phyloP scores from a whole-genome alignment of 1,140 invertebrate species.

The Prorops nasuta region DNA sequence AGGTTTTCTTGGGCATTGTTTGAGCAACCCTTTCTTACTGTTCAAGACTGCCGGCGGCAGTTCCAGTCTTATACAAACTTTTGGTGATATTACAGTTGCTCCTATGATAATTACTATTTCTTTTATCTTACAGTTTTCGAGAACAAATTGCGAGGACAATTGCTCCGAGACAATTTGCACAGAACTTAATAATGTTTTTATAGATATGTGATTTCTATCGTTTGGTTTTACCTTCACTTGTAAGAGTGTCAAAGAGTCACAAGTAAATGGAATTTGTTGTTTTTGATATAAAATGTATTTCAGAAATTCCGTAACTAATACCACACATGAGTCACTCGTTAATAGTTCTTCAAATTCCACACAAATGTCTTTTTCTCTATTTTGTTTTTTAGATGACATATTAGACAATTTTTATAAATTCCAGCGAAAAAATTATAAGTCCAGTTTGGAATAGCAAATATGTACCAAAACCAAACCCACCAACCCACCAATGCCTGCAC shows the following conservation, averaged over 20 bases:
- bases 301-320: slow-evolving; percentile 43
- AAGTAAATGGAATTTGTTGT: slow-evolving; percentile 50
- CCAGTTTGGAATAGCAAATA: no score
- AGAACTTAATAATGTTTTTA: slow-evolving; percentile 32
- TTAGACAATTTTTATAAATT: no score
- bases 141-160: slow-evolving; percentile 38
- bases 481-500: no score
- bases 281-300: slow-evolving; percentile 53
- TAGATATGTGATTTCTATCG: slow-evolving; percentile 35
- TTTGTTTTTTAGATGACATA: slow-evolving; percentile 28
- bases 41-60: slow-evolving; percentile 41
- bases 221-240: slow-evolving; percentile 32
- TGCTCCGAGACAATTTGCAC: slow-evolving; percentile 39
- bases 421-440: no score
- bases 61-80: slow-evolving; percentile 41
- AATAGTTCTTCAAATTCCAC: slow-evolving; percentile 44
- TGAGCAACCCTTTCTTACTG: slow-evolving; percentile 37
- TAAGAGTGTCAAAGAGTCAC: slow-evolving; percentile 36
- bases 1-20: slow-evolving; percentile 43
- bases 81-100: slow-evolving; percentile 46
- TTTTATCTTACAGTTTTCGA: slow-evolving; percentile 34
- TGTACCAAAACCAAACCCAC: no score
- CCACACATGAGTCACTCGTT: slow-evolving; percentile 43
- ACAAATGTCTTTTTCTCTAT: slow-evolving; percentile 32
- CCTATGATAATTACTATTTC: slow-evolving; percentile 47